Evolutionary conservation across 2,888 invertebrate species (phyloP).

Genomic region (Aphelenchoides bicaudatus): DNA sequence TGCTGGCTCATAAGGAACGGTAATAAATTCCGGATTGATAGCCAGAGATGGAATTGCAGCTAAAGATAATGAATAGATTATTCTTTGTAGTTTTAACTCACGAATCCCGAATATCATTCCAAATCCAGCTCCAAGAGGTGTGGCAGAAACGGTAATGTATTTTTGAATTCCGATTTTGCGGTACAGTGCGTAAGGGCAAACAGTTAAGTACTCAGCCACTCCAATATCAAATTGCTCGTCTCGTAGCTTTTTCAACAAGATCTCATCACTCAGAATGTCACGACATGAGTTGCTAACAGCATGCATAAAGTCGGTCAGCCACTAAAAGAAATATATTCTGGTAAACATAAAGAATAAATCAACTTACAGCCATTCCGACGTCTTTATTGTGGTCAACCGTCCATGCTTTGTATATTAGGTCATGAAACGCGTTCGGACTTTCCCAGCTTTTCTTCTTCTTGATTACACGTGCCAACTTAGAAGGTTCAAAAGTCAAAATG

Average conservation of each 20-base stretch:
- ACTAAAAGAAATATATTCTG: too few species aligned
- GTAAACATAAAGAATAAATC: neutral
- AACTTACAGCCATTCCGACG: neutral
- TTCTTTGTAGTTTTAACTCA: too few species aligned
- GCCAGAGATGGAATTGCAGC: conserved; percentile 7
- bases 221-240: conserved; percentile 18
- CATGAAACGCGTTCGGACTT: neutral
- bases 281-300: neutral
- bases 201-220: neutral
- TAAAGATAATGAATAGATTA: neutral
- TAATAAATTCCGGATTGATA: neutral
- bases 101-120: too few species aligned
- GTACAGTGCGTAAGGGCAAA: conserved; percentile 10
- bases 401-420: neutral
- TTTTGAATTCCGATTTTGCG: conserved; percentile 12
- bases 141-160: conserved; percentile 5
- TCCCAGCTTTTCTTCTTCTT: neutral
- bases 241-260: neutral
- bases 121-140: neutral
- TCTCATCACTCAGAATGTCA: conserved; percentile 8
- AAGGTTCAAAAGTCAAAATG: neutral
- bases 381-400: neutral
- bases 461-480: neutral
- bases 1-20: neutral
- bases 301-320: neutral